Evolutionary conservation across 2,888 invertebrate genomes (phyloP).

Genomic region (Thelaira solivaga): DNA sequence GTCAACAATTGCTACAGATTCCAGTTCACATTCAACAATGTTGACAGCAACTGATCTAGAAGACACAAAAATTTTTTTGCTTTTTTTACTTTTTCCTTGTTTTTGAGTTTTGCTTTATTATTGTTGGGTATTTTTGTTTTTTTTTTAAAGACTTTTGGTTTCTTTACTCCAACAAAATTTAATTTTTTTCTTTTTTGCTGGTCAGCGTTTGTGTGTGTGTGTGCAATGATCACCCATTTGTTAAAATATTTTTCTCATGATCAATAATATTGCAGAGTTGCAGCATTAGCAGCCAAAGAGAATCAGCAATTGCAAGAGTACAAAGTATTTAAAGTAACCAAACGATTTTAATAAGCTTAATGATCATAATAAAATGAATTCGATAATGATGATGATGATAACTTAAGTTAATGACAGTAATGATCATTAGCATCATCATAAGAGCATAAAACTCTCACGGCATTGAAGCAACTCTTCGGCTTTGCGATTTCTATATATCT

Average conservation of each 20-base stretch:
- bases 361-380: constrained; percentile 9
- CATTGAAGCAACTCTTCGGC: neutral
- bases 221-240: constrained; percentile 26
- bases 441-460: constrained; percentile 32
- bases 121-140: neutral
- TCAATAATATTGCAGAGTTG: constrained; percentile 28
- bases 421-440: constrained; percentile 66
- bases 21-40: constrained; percentile 67
- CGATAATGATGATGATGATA: constrained; percentile 25
- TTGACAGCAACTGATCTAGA: constrained; percentile 74
- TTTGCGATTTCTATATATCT: constrained; percentile 12
- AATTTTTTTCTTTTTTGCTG: neutral
- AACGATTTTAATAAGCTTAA: neutral
- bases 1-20: constrained; percentile 69
- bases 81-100: constrained; percentile 58
- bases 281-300: neutral
- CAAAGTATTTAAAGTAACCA: neutral
- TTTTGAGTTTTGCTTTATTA: constrained; percentile 20
- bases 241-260: constrained; percentile 53
- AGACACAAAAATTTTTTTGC: no score
- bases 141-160: constrained; percentile 26
- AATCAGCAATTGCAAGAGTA: neutral
- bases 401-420: constrained; percentile 70
- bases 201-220: neutral
- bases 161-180: neutral